Base-by-base conservation (phyloP, 1,140 invertebrate species). In the Drosophila murphyi region DNA sequence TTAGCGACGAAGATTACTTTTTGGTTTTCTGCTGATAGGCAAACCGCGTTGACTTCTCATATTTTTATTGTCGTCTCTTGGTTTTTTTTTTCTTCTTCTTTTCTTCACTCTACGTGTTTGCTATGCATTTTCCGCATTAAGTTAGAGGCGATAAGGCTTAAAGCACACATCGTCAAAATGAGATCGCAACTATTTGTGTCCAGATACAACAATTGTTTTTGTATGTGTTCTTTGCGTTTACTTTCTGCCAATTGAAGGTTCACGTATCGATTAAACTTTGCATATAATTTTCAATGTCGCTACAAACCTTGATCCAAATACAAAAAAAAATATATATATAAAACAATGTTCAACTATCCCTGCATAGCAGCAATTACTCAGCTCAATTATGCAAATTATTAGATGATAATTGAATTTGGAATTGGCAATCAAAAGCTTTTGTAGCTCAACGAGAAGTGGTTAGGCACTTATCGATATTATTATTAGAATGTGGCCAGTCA, bases 231-330 rank as follows among this genome's bases (percentile, higher is more conserved):
- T 60, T 59, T 59, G 32, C 39, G 69, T 68, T 77, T 73, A 61
- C 62, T 48, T 52, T 60, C 10, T 20, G 43, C 6, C 57, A 10
- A 52, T 60, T 76, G 75, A 90, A 90, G 87, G 87, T 71, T 83
- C 71, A 54, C 37, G 54, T 86, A 90, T 89, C 87, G 85, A 89
- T 89, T 88, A 83, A 88, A 89, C 85, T 89, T 89, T 89, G 87
- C 71, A 78, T 85, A 81, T 78, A 71, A 64, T 82, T 86, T 90
- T 90, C 85, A 86, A 85, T 88, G 87, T 90, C 86, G 74, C 69
- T 55, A 61, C 72, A 50, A 78, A 56, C 85, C 85, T 89, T 90
- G 81, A 88, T 85, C 85, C 61, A 20, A 20, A 1, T 20, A 88
- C 39, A 43, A 43, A 43, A 8, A 39, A 39, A 39, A 39, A 43